These are phyloP conservation scores for Fragum sueziense DNA, from an alignment of 2,888 invertebrate genomes.

Conservation along the genomic window DNA sequence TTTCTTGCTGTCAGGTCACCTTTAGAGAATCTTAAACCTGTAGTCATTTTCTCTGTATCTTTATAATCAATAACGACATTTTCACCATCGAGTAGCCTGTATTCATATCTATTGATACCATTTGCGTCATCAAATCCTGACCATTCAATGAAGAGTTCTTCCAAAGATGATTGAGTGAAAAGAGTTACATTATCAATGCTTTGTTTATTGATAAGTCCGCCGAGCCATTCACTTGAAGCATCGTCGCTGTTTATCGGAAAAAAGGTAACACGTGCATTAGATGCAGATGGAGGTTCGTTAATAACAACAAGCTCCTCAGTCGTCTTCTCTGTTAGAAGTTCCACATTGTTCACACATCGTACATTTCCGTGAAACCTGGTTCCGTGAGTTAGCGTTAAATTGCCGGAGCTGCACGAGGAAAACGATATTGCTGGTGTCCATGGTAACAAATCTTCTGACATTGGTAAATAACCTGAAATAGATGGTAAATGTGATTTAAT, in stretches of 20 bases:
- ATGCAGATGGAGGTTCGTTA: background rate
- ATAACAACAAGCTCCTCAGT: constrained; percentile 9
- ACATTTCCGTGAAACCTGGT: constrained; percentile 18
- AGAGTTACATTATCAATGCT: background rate
- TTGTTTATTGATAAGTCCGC: background rate
- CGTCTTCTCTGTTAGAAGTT: constrained; percentile 8
- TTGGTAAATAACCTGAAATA: constrained; percentile 23
- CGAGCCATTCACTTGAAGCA: background rate
- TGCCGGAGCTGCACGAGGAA: background rate
- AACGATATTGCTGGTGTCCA: background rate
- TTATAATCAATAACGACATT: constrained; percentile 21
- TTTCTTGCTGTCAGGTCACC: background rate
- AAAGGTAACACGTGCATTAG: background rate
- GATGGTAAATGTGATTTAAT: background rate
- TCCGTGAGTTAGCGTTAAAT: constrained; percentile 18
- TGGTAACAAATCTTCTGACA: constrained; percentile 8
- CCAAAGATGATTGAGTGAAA: background rate
- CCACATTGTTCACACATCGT: constrained; percentile 40
- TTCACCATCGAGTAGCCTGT: constrained; percentile 14
- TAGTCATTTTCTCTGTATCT: background rate
- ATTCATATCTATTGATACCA: constrained; percentile 26
- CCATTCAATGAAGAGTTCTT: constrained; percentile 31
- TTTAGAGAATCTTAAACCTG: background rate
- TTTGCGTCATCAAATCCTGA: constrained; percentile 23
- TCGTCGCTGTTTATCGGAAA: background rate